Base-by-base conservation (phyloP, 2,113 vertebrate genomes). In the Furnarius figulus region DNA sequence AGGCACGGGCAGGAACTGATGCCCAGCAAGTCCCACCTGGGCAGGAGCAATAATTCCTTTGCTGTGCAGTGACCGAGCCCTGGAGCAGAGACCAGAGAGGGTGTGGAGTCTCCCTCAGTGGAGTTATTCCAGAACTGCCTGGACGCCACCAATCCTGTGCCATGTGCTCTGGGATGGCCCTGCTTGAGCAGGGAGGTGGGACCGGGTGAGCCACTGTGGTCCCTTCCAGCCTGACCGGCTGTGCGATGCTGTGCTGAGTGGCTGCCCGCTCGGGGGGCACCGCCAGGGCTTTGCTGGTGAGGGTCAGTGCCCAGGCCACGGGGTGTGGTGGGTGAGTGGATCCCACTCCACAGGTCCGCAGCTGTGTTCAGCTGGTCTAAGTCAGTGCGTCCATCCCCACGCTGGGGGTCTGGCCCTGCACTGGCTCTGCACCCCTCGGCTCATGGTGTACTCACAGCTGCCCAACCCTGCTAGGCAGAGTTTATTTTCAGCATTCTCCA, bases 251-350 rank as follows among this genome's bases (percentile, higher is more conserved):
- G 63, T 10, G 40, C 40, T 70, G 47, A 35, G 25, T 22, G 55
- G 30, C 25, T 2, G 2, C 30, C 55, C 46, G 15, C 18, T 15
- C 62, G 15, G 14, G 0, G 1, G 33, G 40, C 40, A 14, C 6
- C n/a, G 39, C 63, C 0, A 0, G 24, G 47, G 21, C 27, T 22
- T 11, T 52, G 25, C 50, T 52, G 31, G 6, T 12, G 19, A 67
- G n/a, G 59, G 61, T 47, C 23, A n/a, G 0, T 53, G 75, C 9
- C 30, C 24, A 19, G 9, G 39, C 8, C 27, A 8, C 1, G 9
- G 31, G 12, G 35, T 59, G 28, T 22, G 65, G 40, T 33, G 42
- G 19, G 3, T 66, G 37, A 88, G 20, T 35, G 18, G 55, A 31
- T 62, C 8, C 40, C 0, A 0, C 35, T 70, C 25, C 55, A 25